These are phyloP conservation scores for Enteromius unitaeniatus DNA, from an alignment of 2,797 vertebrate genomes.

Conservation along the genomic window DNA sequence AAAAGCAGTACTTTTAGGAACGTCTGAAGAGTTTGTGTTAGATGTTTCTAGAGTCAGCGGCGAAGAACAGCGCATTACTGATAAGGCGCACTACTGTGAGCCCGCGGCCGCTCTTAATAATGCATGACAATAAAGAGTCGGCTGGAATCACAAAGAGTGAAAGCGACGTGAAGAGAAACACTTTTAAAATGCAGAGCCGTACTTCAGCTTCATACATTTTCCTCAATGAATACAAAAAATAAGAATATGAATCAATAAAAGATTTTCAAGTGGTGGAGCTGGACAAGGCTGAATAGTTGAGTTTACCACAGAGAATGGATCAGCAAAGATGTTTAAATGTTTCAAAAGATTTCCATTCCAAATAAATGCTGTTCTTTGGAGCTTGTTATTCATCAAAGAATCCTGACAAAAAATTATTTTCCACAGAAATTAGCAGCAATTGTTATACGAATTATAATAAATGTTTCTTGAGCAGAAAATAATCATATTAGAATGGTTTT, in stretches of 20 bases:
- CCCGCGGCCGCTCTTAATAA: conserved; percentile 58
- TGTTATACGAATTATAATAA: background rate
- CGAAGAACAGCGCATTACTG: background rate
- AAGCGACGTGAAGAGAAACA: background rate
- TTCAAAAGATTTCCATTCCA: background rate
- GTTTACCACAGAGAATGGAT: background rate
- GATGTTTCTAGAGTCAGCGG: conserved; percentile 31
- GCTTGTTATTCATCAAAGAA: background rate
- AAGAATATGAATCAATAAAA: background rate
- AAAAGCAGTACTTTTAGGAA: conserved; percentile 17
- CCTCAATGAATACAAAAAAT: background rate
- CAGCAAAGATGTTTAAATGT: background rate
- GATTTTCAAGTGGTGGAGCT: background rate
- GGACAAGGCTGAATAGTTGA: background rate
- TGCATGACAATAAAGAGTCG: conserved; percentile 39
- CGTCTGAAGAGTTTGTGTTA: conserved; percentile 34
- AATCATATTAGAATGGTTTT: background rate
- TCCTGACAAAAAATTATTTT: background rate
- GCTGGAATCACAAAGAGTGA: conserved; percentile 4
- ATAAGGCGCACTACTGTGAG: conserved; percentile 36
- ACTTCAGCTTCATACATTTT: background rate
- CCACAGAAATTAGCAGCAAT: background rate
- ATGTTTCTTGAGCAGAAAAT: background rate
- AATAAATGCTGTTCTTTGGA: background rate
- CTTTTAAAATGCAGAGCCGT: background rate